Evolutionary conservation across 2,888 invertebrate species (phyloP), one percentile per base, ranked within the genome.

Genomic region (Lasioglossum figueresi): DNA sequence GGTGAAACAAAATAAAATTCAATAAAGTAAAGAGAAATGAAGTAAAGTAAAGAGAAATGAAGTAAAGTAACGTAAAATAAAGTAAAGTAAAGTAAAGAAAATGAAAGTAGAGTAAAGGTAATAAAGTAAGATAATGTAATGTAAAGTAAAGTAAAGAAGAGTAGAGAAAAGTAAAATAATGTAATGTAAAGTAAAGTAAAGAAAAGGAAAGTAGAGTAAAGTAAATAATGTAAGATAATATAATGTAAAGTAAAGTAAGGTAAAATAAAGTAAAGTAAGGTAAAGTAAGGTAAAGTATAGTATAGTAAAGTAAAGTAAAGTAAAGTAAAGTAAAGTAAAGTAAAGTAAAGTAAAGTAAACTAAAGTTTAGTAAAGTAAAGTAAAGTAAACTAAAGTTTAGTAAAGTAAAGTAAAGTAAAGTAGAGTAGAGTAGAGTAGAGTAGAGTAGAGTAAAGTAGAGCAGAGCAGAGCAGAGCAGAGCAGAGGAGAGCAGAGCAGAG

Each of bases 381-480:
- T 23, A 52, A 23, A 8, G 52, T 23, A 48, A 4, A 12, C n/a
- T 5, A 37, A 37, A 37, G 37, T 6, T n/a, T n/a, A n/a, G 48
- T 19, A 52, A 8, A 0, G 19, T 52, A 52, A 0, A 4, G 52
- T 23, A 52, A 2, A 23, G 23, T 52, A 52, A 23, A 2, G 4
- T 8, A 8, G 8, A 23, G 52, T 52, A 23, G 8, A 8, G 2
- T 8, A 52, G 2, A 8, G 8, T 8, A 52, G 0, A 8, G 52
- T 23, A 52, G 0, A 23, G 23, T 23, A 48, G 5, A 48, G 23
- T 48, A 48, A 5, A 2, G 19, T 52, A 23, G 2, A 23, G 23
- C 23, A 23, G 0, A 2, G 8, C 23, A 52, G 0, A 2, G 52
- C 8, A 52, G 0, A 8, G n/a, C 10, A 56, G 1, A 0, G 8